phyloP scores from a whole-genome alignment of 2,113 vertebrate genomes.

The Bos taurus region DNA sequence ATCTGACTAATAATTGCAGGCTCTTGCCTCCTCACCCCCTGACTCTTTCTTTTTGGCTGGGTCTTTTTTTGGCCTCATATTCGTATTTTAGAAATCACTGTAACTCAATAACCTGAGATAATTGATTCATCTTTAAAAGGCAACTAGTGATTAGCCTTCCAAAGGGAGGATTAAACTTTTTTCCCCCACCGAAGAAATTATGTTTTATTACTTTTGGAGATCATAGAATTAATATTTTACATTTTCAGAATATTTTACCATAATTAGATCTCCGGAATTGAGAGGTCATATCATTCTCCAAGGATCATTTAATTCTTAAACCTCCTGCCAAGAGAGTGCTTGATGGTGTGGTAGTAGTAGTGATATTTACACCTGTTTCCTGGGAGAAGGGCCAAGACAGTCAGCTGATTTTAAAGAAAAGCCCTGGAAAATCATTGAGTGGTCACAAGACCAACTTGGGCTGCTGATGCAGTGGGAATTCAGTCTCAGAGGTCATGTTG shows the following conservation, averaged over 20 bases:
- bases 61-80: neutral
- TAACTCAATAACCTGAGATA: slow-evolving; percentile 34
- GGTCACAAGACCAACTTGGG: slow-evolving; percentile 40
- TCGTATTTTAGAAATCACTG: neutral
- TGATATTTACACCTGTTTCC: slow-evolving; percentile 55
- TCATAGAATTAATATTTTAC: slow-evolving; percentile 56
- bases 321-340: slow-evolving; percentile 37
- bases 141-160: slow-evolving; percentile 20
- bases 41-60: neutral
- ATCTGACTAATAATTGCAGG: neutral
- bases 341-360: slow-evolving; percentile 8
- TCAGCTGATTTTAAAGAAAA: slow-evolving; percentile 65
- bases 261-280: slow-evolving; percentile 53
- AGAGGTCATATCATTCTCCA: slow-evolving; percentile 59
- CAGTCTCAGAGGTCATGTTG: slow-evolving; percentile 32
- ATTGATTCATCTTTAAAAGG: slow-evolving; percentile 42
- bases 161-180: neutral
- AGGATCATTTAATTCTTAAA: slow-evolving; percentile 60
- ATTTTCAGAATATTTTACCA: slow-evolving; percentile 60
- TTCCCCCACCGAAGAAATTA: neutral
- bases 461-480: slow-evolving; percentile 51
- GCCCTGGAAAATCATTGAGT: slow-evolving; percentile 36
- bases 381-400: slow-evolving; percentile 58
- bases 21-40: neutral
- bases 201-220: slow-evolving; percentile 48